Evolutionary conservation across 2,888 invertebrate genomes (phyloP).

Genomic region (Drosophila nigricruria): DNA sequence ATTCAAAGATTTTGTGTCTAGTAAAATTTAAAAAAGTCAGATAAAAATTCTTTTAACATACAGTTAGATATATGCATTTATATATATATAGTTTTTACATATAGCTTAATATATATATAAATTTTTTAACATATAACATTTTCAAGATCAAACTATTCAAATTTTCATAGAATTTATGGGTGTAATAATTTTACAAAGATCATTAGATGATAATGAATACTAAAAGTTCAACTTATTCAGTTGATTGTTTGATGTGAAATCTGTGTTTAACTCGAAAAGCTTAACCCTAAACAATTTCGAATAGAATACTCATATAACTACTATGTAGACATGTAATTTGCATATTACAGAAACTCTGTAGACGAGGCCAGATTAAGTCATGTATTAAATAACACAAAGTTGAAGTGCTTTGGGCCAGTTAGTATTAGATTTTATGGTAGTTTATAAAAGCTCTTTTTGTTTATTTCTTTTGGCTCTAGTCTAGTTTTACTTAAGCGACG

Average conservation of each 20-base stretch:
- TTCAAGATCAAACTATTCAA: background rate
- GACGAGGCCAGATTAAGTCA: constrained; percentile 41
- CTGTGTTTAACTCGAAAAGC: background rate
- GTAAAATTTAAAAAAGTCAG: background rate
- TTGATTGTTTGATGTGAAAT: constrained; percentile 4
- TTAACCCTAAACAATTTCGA: background rate
- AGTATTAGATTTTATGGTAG: constrained; percentile 29
- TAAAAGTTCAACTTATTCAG: background rate
- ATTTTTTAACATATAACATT: background rate
- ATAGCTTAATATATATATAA: background rate
- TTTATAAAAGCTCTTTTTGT: constrained; percentile 20
- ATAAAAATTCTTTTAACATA: background rate
- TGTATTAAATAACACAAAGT: constrained; percentile 52
- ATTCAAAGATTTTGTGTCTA: no score
- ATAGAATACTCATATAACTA: background rate
- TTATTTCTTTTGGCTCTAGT: constrained; percentile 14
- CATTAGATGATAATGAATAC: background rate
- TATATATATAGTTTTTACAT: background rate
- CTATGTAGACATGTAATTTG: constrained; percentile 29
- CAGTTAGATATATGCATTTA: no score
- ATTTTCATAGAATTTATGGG: background rate
- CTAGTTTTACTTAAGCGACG: constrained; percentile 35
- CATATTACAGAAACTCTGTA: constrained; percentile 40
- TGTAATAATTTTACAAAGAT: background rate
- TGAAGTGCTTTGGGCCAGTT: constrained; percentile 40